Percentiles rank a stretch among this genome's conserved stretches.
Conservation (phyloP, 2,113 vertebrate genomes). For the Kryptolebias marmoratus region DNA sequence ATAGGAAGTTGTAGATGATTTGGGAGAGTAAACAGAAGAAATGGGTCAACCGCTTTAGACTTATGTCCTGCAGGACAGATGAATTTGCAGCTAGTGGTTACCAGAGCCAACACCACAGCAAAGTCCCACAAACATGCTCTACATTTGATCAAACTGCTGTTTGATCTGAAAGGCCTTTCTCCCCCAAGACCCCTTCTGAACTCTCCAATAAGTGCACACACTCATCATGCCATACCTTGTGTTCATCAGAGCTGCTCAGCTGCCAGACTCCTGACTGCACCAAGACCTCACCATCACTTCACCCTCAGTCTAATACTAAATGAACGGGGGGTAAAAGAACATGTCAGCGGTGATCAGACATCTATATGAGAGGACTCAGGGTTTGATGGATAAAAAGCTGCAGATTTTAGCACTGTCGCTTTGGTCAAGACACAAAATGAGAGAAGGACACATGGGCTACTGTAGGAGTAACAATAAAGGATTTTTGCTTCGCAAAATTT, state of each 20-base stretch:
- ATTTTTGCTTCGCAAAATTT: not conserved
- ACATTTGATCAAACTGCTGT: constrained; percentile 70
- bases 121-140: constrained; percentile 74
- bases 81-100: constrained; percentile 50
- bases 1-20: not conserved
- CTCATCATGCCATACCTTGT: constrained; percentile 40
- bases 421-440: not conserved
- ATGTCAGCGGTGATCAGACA: constrained; percentile 42
- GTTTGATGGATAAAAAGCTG: constrained; percentile 17
- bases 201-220: constrained; percentile 35
- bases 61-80: constrained; percentile 57
- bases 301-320: constrained; percentile 36
- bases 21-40: constrained; percentile 47
- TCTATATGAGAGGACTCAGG: constrained; percentile 33
- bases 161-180: constrained; percentile 60
- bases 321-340: constrained; percentile 36
- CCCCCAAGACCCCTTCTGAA: constrained; percentile 39
- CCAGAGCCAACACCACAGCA: constrained; percentile 62
- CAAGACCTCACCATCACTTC: constrained; percentile 48
- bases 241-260: constrained; percentile 56
- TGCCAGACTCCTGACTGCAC: constrained; percentile 55
- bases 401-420: constrained; percentile 8
- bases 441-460: not conserved
- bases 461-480: not conserved
- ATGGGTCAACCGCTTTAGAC: constrained; percentile 70